Evolutionary conservation across 2,797 vertebrate species (phyloP), one percentile per base, ranked within the genome.

Genomic region (Benthosema pterotum): DNA sequence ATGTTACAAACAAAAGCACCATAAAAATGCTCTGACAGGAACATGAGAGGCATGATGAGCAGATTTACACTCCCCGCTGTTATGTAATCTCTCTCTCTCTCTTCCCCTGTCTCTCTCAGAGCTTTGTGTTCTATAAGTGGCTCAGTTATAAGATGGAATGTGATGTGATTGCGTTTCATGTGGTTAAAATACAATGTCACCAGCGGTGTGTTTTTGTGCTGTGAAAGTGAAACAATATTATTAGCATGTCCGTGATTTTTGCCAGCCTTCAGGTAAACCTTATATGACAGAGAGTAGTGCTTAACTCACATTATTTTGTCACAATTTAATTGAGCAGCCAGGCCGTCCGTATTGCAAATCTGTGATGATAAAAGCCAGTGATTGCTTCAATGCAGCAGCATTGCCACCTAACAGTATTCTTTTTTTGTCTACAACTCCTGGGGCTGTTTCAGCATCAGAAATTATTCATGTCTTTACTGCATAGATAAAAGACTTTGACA

Each of bases 1-100:
- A 72, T 4, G 49, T 72, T 72, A 60, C 69, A 71, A 86, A 88
- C 83, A 87, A 84, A 91, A 79, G 73, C 81, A 73, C 71, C 83
- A 69, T 72, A 78, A 71, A 77, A 81, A 83, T 83, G 79, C 72
- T 81, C 75, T 87, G 78, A 84, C 79, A 82, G 77, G 81, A 84
- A 88, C 88, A 87, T 79, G 76, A 87, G 85, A 68, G 78, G 82
- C 89, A 88, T 84, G 86, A 88, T 88, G 86, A 89, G 79, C 78
- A 89, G 85, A 89, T 91, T 87, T 89, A 75, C 84, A 86, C 86
- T 83, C 78, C 77, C 66, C 53, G 55, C 61, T 66, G 75, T 91
- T 90, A 88, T 61, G 68, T 90, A 90, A 91, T 66, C 51, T 53
- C 56, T 45, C 46, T 19, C 52, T 25, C 18, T 9, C 11, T 32